Percentiles rank a stretch among this genome's conserved stretches.
These are phyloP conservation scores for Chloroceryle amazona DNA, from an alignment of 2,797 vertebrate genomes.

Conservation along the genomic window DNA sequence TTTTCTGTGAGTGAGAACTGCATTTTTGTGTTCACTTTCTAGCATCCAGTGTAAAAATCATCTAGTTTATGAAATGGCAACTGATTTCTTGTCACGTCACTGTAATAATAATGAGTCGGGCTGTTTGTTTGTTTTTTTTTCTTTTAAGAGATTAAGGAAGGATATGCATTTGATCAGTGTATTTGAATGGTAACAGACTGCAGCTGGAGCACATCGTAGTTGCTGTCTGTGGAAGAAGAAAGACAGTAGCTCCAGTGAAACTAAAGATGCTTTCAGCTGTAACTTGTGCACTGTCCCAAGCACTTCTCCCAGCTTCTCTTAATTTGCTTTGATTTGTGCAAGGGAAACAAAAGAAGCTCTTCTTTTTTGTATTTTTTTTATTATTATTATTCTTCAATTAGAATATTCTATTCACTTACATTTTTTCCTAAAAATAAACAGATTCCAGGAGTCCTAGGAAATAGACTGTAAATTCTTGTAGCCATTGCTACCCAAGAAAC, in stretches of 20 bases:
- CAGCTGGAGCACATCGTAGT: background rate
- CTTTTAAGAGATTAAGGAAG: background rate
- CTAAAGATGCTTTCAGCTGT: background rate
- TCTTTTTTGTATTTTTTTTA: no score
- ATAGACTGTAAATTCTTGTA: background rate
- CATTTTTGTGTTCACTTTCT: background rate
- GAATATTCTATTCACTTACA: background rate
- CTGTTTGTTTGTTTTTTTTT: background rate
- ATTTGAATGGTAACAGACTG: background rate
- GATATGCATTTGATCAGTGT: background rate
- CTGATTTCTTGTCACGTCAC: background rate
- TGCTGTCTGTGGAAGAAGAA: fast-evolving
- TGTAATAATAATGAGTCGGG: background rate
- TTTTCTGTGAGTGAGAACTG: background rate
- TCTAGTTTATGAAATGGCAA: background rate
- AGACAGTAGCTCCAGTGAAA: background rate
- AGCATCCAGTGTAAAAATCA: background rate
- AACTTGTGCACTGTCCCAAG: background rate
- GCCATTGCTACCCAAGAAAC: background rate
- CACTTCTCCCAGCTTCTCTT: background rate
- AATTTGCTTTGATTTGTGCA: background rate
- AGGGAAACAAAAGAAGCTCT: background rate
- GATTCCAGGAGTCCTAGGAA: background rate
- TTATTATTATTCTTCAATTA: background rate
- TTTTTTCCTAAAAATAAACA: background rate